These are phyloP conservation scores for Cylindroiulus punctatus DNA, from an alignment of 2,888 invertebrate species.

Conservation along the genomic window DNA sequence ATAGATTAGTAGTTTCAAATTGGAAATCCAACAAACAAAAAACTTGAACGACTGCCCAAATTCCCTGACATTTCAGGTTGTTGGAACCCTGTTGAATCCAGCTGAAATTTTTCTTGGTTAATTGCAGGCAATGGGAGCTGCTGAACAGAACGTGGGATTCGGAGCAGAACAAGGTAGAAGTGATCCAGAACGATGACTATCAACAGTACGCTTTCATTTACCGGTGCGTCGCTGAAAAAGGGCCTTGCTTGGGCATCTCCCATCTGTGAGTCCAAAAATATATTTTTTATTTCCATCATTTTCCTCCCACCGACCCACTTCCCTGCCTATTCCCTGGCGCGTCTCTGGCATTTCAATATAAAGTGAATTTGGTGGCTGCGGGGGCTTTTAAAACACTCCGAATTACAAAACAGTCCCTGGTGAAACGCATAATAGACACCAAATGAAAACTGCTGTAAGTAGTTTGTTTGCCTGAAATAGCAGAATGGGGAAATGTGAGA, in stretches of 20 bases:
- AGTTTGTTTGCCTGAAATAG: background rate
- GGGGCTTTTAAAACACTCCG: background rate
- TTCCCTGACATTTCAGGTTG: too few species aligned
- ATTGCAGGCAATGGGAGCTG: constrained; percentile 58
- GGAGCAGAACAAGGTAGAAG: constrained; percentile 57
- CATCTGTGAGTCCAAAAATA: constrained; percentile 54
- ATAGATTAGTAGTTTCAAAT: too few species aligned
- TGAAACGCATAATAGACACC: background rate
- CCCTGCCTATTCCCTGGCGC: background rate
- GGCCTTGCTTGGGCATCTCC: constrained; percentile 58
- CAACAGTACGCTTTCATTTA: constrained; percentile 59
- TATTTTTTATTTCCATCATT: background rate
- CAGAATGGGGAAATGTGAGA: background rate
- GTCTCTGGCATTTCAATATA: background rate
- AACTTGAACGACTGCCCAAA: too few species aligned
- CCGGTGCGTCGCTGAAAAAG: constrained; percentile 57
- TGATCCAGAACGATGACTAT: constrained; percentile 58
- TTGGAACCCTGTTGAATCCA: too few species aligned
- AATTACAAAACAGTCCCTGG: constrained; percentile 40
- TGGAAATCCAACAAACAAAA: too few species aligned
- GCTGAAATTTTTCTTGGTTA: too few species aligned
- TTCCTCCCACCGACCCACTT: background rate
- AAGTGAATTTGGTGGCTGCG: constrained; percentile 33
- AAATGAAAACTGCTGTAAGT: constrained; percentile 43
- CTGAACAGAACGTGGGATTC: constrained; percentile 58